Evolutionary conservation across 2,113 vertebrate species (phyloP), one percentile per base, ranked within the genome.

Genomic region (Dendropsophus ebraccatus): DNA sequence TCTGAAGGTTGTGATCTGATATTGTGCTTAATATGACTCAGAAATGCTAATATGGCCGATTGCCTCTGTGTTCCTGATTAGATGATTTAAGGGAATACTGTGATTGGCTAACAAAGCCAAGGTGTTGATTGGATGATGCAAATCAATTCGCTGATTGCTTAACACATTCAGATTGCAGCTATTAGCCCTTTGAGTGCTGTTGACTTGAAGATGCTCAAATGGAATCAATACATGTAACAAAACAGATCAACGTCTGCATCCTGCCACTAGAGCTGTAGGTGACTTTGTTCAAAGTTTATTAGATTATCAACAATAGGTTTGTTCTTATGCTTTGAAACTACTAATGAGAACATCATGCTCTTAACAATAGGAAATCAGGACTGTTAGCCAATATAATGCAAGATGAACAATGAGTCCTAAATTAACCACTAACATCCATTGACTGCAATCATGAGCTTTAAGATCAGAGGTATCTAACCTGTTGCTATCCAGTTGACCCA

Each of bases 111-210:
- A 74, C 21, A 74, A 70, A 70, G 35, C 32, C 41, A 6, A 5
- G 41, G 14, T 74, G 72, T 28, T 74, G 72, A 74, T 74, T 74
- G 72, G 37, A 49, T 74, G 72, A 74, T 74, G 25, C 1, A 16
- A 74, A 49, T 74, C 37, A 74, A 49, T 74, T 74, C 41, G 25
- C 4, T 74, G 72, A 74, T 74, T 74, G 72, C 37, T 23, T 47
- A 74, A 74, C 37, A 49, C 9, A 49, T 74, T 73, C 35, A 47
- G 70, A 47, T 45, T 73, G 70, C 70, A 19, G 67, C 7, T 37
- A 70, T 73, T 21, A 72, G 70, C 11, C 7, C 19, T 49, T 41
- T 25, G 41, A 74, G 41, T 25, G 72, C 41, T 25, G 41, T 74
- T 25, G 11, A 73, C 70, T 73, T 13, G 4, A 73, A 73, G 72